Conservation (phyloP, 2,113 vertebrate genomes). For the Gasterosteus nipponicus region DNA sequence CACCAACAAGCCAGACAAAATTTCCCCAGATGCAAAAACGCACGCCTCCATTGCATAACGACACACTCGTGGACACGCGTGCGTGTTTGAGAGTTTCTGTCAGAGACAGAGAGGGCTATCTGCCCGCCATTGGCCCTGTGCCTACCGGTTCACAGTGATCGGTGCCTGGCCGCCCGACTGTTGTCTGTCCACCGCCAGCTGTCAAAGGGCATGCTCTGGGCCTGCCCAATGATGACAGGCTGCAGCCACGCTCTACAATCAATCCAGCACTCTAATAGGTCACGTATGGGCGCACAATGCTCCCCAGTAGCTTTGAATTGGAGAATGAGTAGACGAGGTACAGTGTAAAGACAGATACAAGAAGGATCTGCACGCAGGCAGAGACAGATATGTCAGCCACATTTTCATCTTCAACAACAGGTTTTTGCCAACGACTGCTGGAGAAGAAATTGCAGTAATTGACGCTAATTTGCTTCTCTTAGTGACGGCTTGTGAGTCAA, state of each 20-base stretch:
- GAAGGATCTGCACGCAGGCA: constrained; percentile 18
- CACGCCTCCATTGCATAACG: background rate
- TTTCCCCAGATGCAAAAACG: background rate
- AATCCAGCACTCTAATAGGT: constrained; percentile 84
- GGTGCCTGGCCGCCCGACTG: constrained; percentile 71
- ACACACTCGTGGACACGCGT: constrained; percentile 5
- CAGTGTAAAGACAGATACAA: constrained; percentile 18
- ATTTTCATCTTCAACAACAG: constrained; percentile 50
- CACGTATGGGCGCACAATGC: constrained; percentile 78
- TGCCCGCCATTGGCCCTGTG: constrained; percentile 66
- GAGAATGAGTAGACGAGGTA: constrained; percentile 47
- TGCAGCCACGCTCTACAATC: constrained; percentile 80
- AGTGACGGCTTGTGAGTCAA: constrained; percentile 14
- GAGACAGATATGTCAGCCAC: constrained; percentile 35
- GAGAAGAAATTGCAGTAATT: constrained; percentile 46
- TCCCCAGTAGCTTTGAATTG: constrained; percentile 77
- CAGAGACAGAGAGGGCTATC: constrained; percentile 63
- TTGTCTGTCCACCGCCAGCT: constrained; percentile 75
- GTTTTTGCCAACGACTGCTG: constrained; percentile 23
- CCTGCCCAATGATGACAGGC: constrained; percentile 77
- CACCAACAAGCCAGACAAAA: background rate
- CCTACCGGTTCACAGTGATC: constrained; percentile 78
- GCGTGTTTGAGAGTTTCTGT: constrained; percentile 26
- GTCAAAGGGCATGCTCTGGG: constrained; percentile 77
- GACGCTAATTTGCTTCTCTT: constrained; percentile 53